phyloP scores from a whole-genome alignment of 2,113 vertebrate species.

The Elephantulus edwardii region DNA sequence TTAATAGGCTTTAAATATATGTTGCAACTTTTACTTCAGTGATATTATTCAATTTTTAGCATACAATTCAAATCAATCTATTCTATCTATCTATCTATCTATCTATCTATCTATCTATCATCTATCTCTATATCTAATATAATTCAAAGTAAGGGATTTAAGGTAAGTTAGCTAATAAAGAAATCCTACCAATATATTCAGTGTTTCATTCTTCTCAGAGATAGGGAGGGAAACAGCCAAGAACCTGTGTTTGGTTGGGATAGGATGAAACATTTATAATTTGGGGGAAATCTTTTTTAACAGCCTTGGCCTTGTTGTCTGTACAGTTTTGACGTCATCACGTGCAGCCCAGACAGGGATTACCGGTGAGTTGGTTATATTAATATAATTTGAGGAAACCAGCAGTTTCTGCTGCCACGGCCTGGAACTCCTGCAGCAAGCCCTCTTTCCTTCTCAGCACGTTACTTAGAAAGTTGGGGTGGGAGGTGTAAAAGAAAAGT shows the following conservation, averaged over 20 bases:
- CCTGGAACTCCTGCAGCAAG: neutral
- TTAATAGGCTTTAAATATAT: conserved; percentile 81
- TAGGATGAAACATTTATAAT: conserved; percentile 48
- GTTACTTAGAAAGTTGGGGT: neutral
- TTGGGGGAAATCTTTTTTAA: conserved; percentile 17
- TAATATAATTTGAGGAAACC: neutral
- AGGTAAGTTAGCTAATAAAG: conserved; percentile 22
- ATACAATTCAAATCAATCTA: conserved; percentile 62
- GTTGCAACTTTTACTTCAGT: conserved; percentile 81
- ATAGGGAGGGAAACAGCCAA: neutral
- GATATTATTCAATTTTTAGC: conserved; percentile 70
- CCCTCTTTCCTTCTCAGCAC: neutral
- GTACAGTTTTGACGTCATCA: neutral
- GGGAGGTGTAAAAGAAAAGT: neutral
- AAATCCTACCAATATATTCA: conserved; percentile 9
- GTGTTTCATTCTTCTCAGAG: conserved; percentile 9
- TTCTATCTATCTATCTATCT: too few relatives aligned
- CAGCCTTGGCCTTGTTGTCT: neutral
- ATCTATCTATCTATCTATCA: too few relatives aligned
- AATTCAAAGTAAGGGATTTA: conserved; percentile 59
- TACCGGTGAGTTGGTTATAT: neutral
- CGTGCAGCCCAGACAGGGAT: neutral
- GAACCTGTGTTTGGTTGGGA: neutral
- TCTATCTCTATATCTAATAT: conserved; percentile 67
- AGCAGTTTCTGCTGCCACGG: neutral